Base-by-base conservation (phyloP, 2,888 invertebrate genomes). In the Nemotelus nigrinus region DNA sequence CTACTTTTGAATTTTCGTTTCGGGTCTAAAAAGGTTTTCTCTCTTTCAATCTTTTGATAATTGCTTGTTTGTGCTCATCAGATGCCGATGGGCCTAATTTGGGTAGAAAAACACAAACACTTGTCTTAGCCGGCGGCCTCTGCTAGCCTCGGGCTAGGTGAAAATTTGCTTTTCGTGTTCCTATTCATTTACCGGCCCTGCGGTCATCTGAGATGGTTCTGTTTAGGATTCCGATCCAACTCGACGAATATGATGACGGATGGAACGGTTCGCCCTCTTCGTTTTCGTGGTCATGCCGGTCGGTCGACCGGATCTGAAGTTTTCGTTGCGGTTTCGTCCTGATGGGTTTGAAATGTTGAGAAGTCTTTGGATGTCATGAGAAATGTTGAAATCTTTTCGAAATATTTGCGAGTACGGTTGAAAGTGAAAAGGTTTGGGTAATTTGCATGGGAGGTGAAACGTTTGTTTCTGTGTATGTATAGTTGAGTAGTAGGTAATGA, bases 61-160 rank as follows among this genome's bases (percentile, higher is more conserved):
- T 82, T 82, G 81, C 81, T 82, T 82, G 82, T 82, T 82, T 82
- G 70, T 70, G 81, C 81, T 82, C 80, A 58, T 68, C 77, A 57
- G 65, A 77, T 68, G 63, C 77, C 60, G 48, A 7, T 60, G 71
- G 70, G 77, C 77, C 77, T 77, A 79, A 79, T 79, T 79, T 79
- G 76, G 79, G 79, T 79, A 77, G 79, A 78, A 79, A 79, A 79
- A 79, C 79, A 79, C 79, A 79, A 79, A 77, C 79, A 79, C 79
- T 79, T 79, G 79, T 77, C 63, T 53, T 41, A 74, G 74, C 78
- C 47, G 4, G n/a, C 48, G 79, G 78, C 65, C 25, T 8, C 7
- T 50, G n/a, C 10, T 72, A 47, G 57, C 76, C 76, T 57, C 50
- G 50, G 76, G 77, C 76, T 6, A 76, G 78, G 76, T 78, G 77